Evolutionary conservation across 2,888 invertebrate genomes (phyloP), one percentile per base, ranked within the genome.

Genomic region (Xylocampa areola): DNA sequence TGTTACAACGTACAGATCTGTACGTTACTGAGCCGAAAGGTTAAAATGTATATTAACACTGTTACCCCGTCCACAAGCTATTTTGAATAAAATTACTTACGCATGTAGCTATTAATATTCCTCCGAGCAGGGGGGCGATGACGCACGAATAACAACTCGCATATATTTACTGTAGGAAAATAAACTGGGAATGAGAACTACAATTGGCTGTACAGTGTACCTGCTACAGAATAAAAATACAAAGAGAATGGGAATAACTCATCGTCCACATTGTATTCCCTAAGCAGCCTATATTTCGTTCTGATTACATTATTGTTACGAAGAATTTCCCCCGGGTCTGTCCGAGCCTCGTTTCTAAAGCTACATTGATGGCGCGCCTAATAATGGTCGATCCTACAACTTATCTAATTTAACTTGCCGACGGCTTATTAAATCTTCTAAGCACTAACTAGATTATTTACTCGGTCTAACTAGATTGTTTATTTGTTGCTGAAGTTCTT

Each of bases 401-500:
- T 82, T 80, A 74, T 76, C 67, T 73, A 69, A 77, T 82, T 77
- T 78, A 81, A 78, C 64, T 82, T 78, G 64, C 48, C 71, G 60
- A 64, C 61, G 55, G 47, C 53, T 68, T 75, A 78, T 67, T 57
- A 59, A 59, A 70, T 57, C 48, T 62, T 60, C 59, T 63, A 71
- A 54, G 49, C 35, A 16, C 53, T 61, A 62, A 67, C 58, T 30
- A 40, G 51, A 70, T 73, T 76, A 66, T 58, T 41, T 53, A 39
- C 19, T 14, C 30, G 14, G 30, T 29, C 33, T 68, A 50, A 62
- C 39, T 49, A 50, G 25, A 62, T 65, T 68, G 54, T 59, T 14
- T 54, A 65, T 65, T 65, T 45, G 30, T 39, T 37, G 36, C 16
- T 51, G 13, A 64, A 63, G 16, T 48, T 54, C 37, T 73, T 54